These are phyloP conservation scores for Chloropsis hardwickii DNA, from an alignment of 2,113 vertebrate species.

Conservation along the genomic window DNA sequence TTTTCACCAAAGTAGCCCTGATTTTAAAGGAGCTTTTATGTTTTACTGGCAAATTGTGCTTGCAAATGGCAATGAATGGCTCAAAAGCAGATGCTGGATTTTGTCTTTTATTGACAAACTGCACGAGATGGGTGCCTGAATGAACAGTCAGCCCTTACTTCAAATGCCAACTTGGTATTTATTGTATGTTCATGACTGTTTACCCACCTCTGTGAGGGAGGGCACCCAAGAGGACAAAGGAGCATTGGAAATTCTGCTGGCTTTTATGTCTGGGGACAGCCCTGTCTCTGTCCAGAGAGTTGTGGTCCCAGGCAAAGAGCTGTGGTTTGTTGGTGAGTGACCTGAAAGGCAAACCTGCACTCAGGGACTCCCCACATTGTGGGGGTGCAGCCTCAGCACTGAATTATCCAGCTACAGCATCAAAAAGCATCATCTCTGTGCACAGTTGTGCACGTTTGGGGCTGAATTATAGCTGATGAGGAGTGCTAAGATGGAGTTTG, in stretches of 20 bases:
- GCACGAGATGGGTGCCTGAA: background rate
- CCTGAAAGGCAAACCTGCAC: rapidly evolving
- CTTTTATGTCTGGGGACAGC: background rate
- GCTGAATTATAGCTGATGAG: background rate
- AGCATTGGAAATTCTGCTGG: background rate
- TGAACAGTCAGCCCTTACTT: background rate
- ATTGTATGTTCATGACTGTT: background rate
- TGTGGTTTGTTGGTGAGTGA: background rate
- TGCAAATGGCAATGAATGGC: background rate
- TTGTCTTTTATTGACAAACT: background rate
- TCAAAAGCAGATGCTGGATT: background rate
- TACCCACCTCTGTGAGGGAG: background rate
- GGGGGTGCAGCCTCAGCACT: rapidly evolving
- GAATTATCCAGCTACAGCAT: background rate
- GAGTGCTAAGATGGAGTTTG: background rate
- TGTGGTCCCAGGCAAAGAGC: background rate
- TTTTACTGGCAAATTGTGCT: background rate
- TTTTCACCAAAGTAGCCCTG: background rate
- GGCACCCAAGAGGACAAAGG: background rate
- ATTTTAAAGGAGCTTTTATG: background rate
- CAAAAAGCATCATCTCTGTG: background rate
- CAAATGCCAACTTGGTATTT: background rate
- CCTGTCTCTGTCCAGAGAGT: rapidly evolving
- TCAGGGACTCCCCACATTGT: rapidly evolving
- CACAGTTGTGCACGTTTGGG: background rate